A percentile compares a stretch with the other conserved stretches of the same genome.
phyloP scores from a whole-genome alignment of 2,888 invertebrate genomes.

The Hemaris fuciformis region DNA sequence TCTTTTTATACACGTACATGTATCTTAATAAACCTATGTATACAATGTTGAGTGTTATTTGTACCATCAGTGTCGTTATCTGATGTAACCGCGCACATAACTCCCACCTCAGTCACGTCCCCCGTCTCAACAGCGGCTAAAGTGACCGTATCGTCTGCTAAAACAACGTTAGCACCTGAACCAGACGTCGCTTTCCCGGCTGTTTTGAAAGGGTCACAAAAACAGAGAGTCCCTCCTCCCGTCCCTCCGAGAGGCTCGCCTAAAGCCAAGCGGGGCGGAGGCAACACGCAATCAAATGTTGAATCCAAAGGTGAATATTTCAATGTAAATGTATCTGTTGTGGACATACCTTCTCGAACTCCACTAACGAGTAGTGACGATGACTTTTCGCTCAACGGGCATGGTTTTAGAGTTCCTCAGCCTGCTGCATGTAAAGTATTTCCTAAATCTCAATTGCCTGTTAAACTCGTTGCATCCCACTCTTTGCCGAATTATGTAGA shows the following conservation, averaged over 20 bases:
- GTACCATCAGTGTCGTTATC: conserved; percentile 72
- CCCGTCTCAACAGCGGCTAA: conserved; percentile 69
- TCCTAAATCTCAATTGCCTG: conserved; percentile 65
- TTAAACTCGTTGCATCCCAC: conserved; percentile 64
- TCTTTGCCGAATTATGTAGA: conserved; percentile 66
- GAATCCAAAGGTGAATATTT: conserved; percentile 77
- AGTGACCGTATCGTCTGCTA: conserved; percentile 53
- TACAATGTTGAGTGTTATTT: conserved; percentile 22
- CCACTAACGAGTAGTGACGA: conserved; percentile 72
- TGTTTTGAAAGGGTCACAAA: conserved; percentile 86
- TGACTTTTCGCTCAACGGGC: conserved; percentile 70
- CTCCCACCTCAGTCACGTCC: conserved; percentile 72
- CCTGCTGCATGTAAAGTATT: conserved; percentile 67
- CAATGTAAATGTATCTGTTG: conserved; percentile 61
- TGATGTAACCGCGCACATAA: conserved; percentile 79
- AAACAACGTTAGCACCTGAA: conserved; percentile 64
- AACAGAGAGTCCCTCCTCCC: conserved; percentile 92
- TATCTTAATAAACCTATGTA: conserved; percentile 57
- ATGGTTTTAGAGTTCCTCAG: conserved; percentile 69
- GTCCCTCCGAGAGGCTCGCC: conserved; percentile 93
- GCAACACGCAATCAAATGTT: conserved; percentile 60
- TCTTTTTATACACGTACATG: conserved; percentile 52
- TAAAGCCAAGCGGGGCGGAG: conserved; percentile 81
- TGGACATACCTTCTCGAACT: conserved; percentile 64
- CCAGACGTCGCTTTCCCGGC: conserved; percentile 86